Evolutionary conservation across 2,113 vertebrate genomes (phyloP), one percentile per base, ranked within the genome.

Genomic region (Tauraco erythrolophus): DNA sequence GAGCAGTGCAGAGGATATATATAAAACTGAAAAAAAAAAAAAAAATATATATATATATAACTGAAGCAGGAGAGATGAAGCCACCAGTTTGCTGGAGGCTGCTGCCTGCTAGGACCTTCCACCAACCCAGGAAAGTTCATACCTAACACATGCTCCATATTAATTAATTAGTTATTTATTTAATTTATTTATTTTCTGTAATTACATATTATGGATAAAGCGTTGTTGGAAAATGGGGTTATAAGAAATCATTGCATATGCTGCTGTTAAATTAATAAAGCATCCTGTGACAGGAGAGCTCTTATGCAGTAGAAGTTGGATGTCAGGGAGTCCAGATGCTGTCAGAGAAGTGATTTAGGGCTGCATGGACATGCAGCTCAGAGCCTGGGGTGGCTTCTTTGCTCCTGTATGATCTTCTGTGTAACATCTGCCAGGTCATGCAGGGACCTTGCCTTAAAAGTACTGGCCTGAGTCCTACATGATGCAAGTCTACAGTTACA

Each of bases 351-450:
- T 13, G 24, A 75, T 61, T 51, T 80, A 65, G 19, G 48, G 14
- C 15, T 79, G 48, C 8, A 4, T 25, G 50, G n/a, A 54, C 8
- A 9, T 13, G 30, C 11, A 58, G 5, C 27, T 69, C 1, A 0
- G 57, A 50, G 8, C 46, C 57, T 48, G 37, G 24, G 6, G 25
- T 33, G 18, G 9, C 50, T 54, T 68, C 31, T 71, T 66, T 87
- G 11, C 23, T 79, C 3, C 27, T 43, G 8, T 23, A 18, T 48
- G 27, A 43, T 22, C 25, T 53, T 35, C 30, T 58, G 12, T 53
- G 11, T 43, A 64, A 64, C 23, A 53, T 37, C 70, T 37, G 35
- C 9, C 41, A 56, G 41, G 8, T 45, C n/a, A 35, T 13, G 7
- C 35, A 43, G 56, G 80, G 15, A 30, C 7, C 5, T 84, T 62